Conservation (phyloP, 1,140 invertebrate species). For the Cyclargus thomasi region DNA sequence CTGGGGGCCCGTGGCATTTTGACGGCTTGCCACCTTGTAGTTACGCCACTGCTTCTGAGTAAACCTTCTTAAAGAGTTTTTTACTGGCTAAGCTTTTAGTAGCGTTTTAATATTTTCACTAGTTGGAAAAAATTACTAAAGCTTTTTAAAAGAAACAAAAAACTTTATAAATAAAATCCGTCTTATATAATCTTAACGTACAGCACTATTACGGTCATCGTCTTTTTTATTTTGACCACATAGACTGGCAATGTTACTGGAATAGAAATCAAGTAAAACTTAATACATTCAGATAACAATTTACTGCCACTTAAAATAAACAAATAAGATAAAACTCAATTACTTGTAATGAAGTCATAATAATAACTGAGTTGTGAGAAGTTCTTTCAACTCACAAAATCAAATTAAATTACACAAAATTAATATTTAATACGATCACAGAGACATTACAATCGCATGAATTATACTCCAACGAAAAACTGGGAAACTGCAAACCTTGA, state of each 20-base stretch:
- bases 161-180: too few relatives aligned
- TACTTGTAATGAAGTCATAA: neutral
- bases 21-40: too few relatives aligned
- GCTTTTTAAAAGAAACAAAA: too few relatives aligned
- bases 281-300: neutral
- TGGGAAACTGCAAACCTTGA: constrained; percentile 31
- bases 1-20: too few relatives aligned
- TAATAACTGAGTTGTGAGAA: neutral
- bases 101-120: too few relatives aligned
- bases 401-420: neutral
- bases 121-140: too few relatives aligned
- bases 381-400: neutral
- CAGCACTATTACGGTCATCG: neutral
- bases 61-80: too few relatives aligned
- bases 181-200: too few relatives aligned
- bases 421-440: neutral
- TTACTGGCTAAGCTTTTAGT: too few relatives aligned
- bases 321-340: neutral
- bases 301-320: neutral
- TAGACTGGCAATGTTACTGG: neutral
- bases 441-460: constrained; percentile 1
- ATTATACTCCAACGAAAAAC: constrained; percentile 15
- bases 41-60: too few relatives aligned
- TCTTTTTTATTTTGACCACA: neutral
- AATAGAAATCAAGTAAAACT: neutral